A percentile compares a stretch with the other conserved stretches of the same genome.
These are phyloP conservation scores for Vimba vimba DNA, from an alignment of 2,113 vertebrate species.

Conservation along the genomic window DNA sequence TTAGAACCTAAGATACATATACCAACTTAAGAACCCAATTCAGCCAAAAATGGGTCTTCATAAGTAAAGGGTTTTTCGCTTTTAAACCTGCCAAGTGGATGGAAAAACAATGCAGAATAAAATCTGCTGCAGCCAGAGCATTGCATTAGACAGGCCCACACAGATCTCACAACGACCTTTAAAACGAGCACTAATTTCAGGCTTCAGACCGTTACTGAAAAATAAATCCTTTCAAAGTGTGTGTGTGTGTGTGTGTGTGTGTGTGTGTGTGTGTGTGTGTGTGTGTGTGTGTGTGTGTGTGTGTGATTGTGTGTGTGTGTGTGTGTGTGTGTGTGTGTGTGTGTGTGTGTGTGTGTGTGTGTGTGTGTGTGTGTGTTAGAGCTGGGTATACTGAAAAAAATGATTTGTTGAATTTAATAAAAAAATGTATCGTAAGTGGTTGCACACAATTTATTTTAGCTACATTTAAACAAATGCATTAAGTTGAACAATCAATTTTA, in stretches of 20 bases:
- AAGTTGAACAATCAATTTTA: no score
- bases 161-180: conserved; percentile 19
- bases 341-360: background rate
- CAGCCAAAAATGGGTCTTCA: no score
- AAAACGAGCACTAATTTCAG: conserved; percentile 31
- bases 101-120: background rate
- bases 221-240: background rate
- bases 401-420: no score
- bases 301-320: background rate
- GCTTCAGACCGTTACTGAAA: background rate
- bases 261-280: background rate
- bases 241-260: background rate
- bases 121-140: background rate
- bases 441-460: no score
- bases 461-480: no score
- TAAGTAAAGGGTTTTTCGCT: no score
- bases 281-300: background rate
- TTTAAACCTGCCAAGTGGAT: background rate
- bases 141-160: background rate
- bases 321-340: background rate
- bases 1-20: no score
- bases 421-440: no score
- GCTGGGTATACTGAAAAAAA: no score
- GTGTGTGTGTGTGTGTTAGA: background rate
- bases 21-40: no score